Conservation (phyloP, 2,113 vertebrate genomes). For the Microcebus murinus region DNA sequence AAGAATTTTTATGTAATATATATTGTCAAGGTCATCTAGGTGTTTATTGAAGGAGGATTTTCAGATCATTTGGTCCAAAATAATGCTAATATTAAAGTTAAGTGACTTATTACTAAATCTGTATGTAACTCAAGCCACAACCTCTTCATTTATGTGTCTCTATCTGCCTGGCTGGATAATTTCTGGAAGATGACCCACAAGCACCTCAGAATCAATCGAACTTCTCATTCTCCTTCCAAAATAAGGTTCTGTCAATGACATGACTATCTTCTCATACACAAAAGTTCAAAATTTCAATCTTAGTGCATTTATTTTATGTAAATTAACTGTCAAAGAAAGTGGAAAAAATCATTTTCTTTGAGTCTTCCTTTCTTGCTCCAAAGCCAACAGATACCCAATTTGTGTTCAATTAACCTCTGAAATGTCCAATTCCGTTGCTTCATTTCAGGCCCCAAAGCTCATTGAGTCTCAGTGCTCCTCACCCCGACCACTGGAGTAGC, state of each 20-base stretch:
- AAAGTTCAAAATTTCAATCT: neutral
- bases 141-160: fast-evolving
- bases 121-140: too few relatives aligned
- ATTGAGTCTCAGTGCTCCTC: too few relatives aligned
- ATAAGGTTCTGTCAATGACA: neutral
- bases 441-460: neutral
- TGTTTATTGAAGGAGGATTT: neutral
- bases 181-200: neutral
- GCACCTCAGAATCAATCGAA: neutral
- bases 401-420: neutral
- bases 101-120: neutral
- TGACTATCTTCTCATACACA: neutral
- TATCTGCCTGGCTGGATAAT: neutral
- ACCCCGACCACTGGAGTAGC: fast-evolving
- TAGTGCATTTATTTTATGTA: too few relatives aligned
- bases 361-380: neutral
- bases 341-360: neutral
- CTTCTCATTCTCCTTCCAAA: neutral
- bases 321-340: neutral
- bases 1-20: neutral
- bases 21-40: neutral
- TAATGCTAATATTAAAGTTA: neutral
- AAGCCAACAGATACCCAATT: neutral
- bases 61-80: neutral
- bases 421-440: neutral